phyloP scores from a whole-genome alignment of 2,888 invertebrate genomes.

The Heliconius charithonia region DNA sequence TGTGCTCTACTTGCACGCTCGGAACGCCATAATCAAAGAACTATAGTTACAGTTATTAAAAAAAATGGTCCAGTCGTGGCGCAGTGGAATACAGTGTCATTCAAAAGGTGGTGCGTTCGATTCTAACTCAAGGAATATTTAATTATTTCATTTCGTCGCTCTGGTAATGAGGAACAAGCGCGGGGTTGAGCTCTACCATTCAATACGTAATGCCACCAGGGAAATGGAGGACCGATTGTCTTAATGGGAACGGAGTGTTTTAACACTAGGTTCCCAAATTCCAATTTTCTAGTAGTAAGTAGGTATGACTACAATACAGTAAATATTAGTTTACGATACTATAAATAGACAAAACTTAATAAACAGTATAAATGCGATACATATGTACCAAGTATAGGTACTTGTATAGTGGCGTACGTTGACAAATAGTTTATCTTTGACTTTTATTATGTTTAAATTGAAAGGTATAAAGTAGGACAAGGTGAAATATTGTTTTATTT shows the following conservation, averaged over 20 bases:
- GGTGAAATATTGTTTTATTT: slow-evolving; percentile 11
- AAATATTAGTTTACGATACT: too few species aligned
- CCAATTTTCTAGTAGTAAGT: too few species aligned
- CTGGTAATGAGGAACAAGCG: not conserved
- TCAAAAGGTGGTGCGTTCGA: not conserved
- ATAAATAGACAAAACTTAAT: not conserved
- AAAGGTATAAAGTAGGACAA: slow-evolving; percentile 14
- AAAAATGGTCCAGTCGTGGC: not conserved
- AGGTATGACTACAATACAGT: too few species aligned
- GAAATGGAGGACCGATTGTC: too few species aligned
- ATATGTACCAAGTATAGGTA: too few species aligned
- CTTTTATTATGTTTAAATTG: slow-evolving; percentile 9
- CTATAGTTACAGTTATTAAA: not conserved
- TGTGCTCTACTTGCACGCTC: too few species aligned
- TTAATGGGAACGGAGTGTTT: too few species aligned
- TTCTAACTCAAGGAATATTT: not conserved
- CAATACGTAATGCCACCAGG: too few species aligned
- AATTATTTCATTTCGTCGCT: not conserved
- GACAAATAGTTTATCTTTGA: slow-evolving; percentile 22
- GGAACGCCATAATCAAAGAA: too few species aligned
- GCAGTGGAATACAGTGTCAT: not conserved
- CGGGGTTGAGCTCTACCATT: too few species aligned
- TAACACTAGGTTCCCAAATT: too few species aligned
- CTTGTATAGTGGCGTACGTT: not conserved
- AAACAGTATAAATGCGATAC: not conserved